Evolutionary conservation across 2,113 vertebrate species (phyloP).

Genomic region (Chroicocephalus ridibundus): DNA sequence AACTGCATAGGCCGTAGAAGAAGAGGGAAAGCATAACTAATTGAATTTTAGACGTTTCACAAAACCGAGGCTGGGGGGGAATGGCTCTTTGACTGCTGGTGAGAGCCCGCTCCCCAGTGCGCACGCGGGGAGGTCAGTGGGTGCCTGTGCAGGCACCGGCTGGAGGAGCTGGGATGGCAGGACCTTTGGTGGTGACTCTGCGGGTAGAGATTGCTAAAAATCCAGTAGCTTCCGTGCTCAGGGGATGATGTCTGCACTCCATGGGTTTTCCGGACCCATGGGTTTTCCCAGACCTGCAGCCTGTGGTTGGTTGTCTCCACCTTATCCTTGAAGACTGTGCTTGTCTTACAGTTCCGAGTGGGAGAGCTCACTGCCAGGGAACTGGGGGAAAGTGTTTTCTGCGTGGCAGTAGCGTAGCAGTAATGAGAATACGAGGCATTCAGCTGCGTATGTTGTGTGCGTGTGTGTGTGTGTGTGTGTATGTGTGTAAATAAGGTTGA

Average conservation of each 20-base stretch:
- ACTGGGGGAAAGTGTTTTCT: neutral
- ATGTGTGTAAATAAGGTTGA: constrained; percentile 12
- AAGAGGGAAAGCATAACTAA: constrained; percentile 10
- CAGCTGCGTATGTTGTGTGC: neutral
- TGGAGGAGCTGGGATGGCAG: neutral
- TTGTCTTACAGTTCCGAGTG: rapidly evolving
- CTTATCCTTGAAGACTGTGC: neutral
- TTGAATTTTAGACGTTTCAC: neutral
- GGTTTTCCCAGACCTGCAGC: neutral
- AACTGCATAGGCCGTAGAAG: neutral
- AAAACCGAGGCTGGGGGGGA: rapidly evolving
- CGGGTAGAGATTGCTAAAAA: neutral
- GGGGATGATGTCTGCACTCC: neutral
- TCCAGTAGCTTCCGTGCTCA: rapidly evolving
- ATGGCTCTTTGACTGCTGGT: neutral
- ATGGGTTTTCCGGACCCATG: neutral
- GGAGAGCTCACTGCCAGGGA: neutral
- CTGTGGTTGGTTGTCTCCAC: neutral
- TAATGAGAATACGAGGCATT: neutral
- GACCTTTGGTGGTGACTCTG: rapidly evolving
- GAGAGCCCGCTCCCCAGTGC: neutral
- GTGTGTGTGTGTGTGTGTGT: neutral
- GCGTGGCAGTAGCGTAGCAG: rapidly evolving
- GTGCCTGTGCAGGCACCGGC: rapidly evolving
- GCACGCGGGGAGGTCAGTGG: neutral